Evolutionary conservation across 2,113 vertebrate genomes (phyloP).

Genomic region (Syngnathus typhle): DNA sequence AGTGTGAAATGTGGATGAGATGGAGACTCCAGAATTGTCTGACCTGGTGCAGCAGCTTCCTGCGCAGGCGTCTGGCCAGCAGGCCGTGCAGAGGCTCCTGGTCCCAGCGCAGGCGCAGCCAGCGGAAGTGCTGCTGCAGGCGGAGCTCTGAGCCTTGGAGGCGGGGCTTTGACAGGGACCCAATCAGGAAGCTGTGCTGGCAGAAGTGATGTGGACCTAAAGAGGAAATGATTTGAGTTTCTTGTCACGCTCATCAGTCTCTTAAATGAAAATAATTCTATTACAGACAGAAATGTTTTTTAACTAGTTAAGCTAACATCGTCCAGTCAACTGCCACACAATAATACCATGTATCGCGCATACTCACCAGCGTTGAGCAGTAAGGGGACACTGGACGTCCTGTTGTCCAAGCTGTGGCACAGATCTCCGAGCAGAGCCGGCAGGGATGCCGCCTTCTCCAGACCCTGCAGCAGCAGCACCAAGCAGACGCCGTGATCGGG

Average conservation of each 20-base stretch:
- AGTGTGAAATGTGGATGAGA: neutral
- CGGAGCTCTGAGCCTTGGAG: constrained; percentile 85
- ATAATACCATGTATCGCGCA: constrained; percentile 5
- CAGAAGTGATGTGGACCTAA: constrained; percentile 81
- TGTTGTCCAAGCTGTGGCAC: constrained; percentile 82
- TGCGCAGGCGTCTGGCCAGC: constrained; percentile 80
- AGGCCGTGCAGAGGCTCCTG: constrained; percentile 83
- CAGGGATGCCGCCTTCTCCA: constrained; percentile 81
- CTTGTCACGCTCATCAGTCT: neutral
- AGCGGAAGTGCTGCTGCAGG: constrained; percentile 92
- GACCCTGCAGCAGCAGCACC: constrained; percentile 81
- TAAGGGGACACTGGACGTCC: constrained; percentile 70
- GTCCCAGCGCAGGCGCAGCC: constrained; percentile 92
- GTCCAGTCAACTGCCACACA: neutral
- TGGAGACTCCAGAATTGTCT: constrained; percentile 1
- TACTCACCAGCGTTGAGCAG: constrained; percentile 75
- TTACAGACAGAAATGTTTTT: neutral
- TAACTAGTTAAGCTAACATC: too few relatives aligned
- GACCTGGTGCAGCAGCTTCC: constrained; percentile 84
- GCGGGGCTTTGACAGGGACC: constrained; percentile 79
- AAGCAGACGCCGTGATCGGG: constrained; percentile 65
- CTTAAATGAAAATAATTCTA: too few relatives aligned
- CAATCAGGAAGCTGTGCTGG: constrained; percentile 84
- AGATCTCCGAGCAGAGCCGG: constrained; percentile 85
- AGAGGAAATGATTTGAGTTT: neutral